phyloP scores from a whole-genome alignment of 2,797 vertebrate species.

The Sebastes taczanowskii region DNA sequence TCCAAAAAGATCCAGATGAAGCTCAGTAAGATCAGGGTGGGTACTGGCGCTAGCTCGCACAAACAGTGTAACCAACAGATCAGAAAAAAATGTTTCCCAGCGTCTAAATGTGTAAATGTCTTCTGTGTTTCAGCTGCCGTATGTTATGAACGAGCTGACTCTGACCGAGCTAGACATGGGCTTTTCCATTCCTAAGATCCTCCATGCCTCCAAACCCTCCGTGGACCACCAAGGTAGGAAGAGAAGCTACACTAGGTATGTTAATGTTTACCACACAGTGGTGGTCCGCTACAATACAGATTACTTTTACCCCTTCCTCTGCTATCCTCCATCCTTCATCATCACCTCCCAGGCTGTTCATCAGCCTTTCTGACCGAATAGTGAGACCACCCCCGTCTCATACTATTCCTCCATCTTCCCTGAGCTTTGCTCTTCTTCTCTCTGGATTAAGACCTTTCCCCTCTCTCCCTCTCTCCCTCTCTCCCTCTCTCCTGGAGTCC shows the following conservation, averaged over 20 bases:
- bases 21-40: slow-evolving; percentile 98
- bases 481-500: slow-evolving; percentile 7
- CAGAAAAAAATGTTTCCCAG: not conserved
- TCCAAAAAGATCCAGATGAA: slow-evolving; percentile 99
- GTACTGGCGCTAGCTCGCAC: slow-evolving; percentile 6
- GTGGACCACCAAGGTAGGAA: slow-evolving; percentile 94
- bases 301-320: not conserved
- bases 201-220: slow-evolving; percentile 91
- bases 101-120: not conserved
- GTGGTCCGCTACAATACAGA: not conserved
- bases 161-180: slow-evolving; percentile 99
- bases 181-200: slow-evolving; percentile 94
- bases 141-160: slow-evolving; percentile 98
- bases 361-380: not conserved
- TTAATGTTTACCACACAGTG: not conserved
- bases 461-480: not conserved
- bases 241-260: not conserved
- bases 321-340: not conserved
- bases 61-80: not conserved
- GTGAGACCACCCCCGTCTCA: not conserved
- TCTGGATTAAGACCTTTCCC: slow-evolving; percentile 20
- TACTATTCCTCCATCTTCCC: not conserved
- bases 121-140: slow-evolving; percentile 87
- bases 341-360: not conserved
- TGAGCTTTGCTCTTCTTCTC: not conserved